Conservation (phyloP, 2,888 invertebrate species). For the Clunio marinus region DNA sequence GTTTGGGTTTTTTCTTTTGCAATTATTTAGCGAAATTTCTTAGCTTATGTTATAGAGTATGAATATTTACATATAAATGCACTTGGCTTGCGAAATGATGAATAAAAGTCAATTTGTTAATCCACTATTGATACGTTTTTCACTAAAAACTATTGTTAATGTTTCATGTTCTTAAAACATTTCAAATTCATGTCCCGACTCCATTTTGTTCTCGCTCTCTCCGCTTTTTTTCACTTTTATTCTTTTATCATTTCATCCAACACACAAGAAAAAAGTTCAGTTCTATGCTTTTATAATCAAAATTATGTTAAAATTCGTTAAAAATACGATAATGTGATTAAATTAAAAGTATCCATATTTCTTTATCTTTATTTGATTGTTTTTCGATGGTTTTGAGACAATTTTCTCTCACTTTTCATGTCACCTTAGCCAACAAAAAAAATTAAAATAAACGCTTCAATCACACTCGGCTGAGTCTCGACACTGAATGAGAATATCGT, state of each 20-base stretch:
- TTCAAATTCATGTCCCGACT: conserved; percentile 29
- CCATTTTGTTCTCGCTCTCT: conserved; percentile 38
- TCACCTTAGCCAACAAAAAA: conserved; percentile 36
- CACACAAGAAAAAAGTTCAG: conserved; percentile 28
- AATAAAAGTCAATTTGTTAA: conserved; percentile 28
- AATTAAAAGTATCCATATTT: conserved; percentile 6
- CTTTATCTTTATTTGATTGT: not conserved
- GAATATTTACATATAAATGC: conserved; percentile 24
- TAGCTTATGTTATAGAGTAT: not conserved
- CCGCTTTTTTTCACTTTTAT: conserved; percentile 21
- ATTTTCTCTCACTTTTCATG: conserved; percentile 22
- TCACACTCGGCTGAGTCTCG: conserved; percentile 36
- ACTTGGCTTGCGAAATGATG: conserved; percentile 24
- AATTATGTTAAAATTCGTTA: not conserved
- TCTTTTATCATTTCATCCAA: conserved; percentile 35
- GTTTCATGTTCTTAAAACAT: conserved; percentile 29
- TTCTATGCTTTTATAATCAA: conserved; percentile 17
- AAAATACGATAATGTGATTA: not conserved
- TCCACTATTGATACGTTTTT: conserved; percentile 19
- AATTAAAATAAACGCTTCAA: conserved; percentile 35
- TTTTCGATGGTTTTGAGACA: conserved; percentile 14
- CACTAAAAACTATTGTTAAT: conserved; percentile 5
- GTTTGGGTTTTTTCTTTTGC: too few relatives aligned
- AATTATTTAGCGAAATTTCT: not conserved
- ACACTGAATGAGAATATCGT: conserved; percentile 31